A percentile compares a stretch with the other conserved stretches of the same genome.
Evolutionary conservation across 1,140 invertebrate species (phyloP).

Genomic region (Drosophila bocki): DNA sequence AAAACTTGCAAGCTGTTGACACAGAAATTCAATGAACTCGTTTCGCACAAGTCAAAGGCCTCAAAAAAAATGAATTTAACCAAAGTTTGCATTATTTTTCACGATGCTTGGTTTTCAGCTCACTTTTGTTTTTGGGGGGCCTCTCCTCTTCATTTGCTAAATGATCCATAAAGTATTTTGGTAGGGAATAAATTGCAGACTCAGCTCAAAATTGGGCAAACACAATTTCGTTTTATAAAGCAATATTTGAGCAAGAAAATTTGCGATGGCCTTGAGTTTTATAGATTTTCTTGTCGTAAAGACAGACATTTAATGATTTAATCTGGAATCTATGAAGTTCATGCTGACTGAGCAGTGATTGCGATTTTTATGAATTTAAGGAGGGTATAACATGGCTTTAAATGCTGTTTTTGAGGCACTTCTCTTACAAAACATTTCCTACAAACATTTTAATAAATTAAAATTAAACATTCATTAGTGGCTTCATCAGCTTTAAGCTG

Average conservation of each 20-base stretch:
- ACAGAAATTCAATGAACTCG: slow-evolving; percentile 78
- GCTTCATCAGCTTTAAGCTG: slow-evolving; percentile 13
- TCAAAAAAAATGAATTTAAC: slow-evolving; percentile 16
- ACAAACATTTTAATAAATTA: slow-evolving; percentile 5
- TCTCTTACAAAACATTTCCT: background rate
- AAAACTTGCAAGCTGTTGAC: slow-evolving; percentile 70
- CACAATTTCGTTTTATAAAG: slow-evolving; percentile 23
- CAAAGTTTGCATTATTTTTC: slow-evolving; percentile 57
- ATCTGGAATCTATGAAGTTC: slow-evolving; percentile 7
- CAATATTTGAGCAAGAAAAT: slow-evolving; percentile 4
- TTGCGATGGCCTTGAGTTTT: slow-evolving; percentile 20
- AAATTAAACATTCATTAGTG: slow-evolving; percentile 25
- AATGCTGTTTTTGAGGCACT: no score
- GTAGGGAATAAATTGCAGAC: slow-evolving; percentile 37
- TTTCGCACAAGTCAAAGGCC: slow-evolving; percentile 62
- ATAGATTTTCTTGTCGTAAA: slow-evolving; percentile 3
- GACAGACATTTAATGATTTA: slow-evolving; percentile 19
- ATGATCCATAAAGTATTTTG: slow-evolving; percentile 66
- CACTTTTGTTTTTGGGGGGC: background rate
- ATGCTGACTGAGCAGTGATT: slow-evolving; percentile 13
- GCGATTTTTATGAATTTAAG: background rate
- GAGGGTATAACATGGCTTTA: background rate
- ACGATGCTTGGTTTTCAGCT: slow-evolving; percentile 31
- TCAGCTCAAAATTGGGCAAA: slow-evolving; percentile 36
- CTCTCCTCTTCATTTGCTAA: slow-evolving; percentile 50